Percentiles rank a stretch among this genome's conserved stretches.
Conservation (phyloP, 2,797 vertebrate genomes). For the Austrolebias charrua region DNA sequence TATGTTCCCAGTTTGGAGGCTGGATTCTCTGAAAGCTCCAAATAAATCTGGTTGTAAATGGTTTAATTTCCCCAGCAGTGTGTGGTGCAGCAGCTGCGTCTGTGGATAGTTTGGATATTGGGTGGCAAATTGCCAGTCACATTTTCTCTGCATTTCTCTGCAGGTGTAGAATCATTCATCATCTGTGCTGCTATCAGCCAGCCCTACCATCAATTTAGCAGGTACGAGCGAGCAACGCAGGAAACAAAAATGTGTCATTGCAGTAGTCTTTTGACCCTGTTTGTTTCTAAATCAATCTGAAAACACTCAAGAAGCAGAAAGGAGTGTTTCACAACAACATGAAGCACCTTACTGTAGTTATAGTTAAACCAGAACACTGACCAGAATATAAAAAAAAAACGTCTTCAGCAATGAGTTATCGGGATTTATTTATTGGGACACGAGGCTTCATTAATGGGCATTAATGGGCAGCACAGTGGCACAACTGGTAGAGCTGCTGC, state of each 20-base stretch:
- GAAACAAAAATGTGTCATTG: constrained; percentile 41
- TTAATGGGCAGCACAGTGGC: too few species aligned
- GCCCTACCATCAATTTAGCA: constrained; percentile 53
- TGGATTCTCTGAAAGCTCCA: constrained; percentile 1
- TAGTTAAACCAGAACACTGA: neutral
- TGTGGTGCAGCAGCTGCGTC: neutral
- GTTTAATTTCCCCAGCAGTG: constrained; percentile 2
- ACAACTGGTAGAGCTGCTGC: too few species aligned
- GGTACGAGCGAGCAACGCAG: constrained; percentile 32
- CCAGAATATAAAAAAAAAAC: constrained; percentile 1
- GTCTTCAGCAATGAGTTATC: too few species aligned
- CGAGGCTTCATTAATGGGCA: too few species aligned
- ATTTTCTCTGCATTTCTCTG: constrained; percentile 62
- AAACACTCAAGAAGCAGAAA: constrained; percentile 4
- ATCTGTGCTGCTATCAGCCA: constrained; percentile 50
- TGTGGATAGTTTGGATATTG: constrained; percentile 30
- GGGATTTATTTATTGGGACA: too few species aligned
- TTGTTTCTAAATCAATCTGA: constrained; percentile 31
- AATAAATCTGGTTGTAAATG: neutral
- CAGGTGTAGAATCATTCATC: constrained; percentile 64
- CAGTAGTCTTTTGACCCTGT: constrained; percentile 14
- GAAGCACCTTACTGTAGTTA: neutral
- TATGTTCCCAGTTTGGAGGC: neutral
- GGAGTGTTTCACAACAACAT: neutral
- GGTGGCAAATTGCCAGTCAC: constrained; percentile 32